Percentiles rank a stretch among this genome's conserved stretches.
Evolutionary conservation across 2,888 invertebrate species (phyloP).

Genomic region (Mystacides longicornis): DNA sequence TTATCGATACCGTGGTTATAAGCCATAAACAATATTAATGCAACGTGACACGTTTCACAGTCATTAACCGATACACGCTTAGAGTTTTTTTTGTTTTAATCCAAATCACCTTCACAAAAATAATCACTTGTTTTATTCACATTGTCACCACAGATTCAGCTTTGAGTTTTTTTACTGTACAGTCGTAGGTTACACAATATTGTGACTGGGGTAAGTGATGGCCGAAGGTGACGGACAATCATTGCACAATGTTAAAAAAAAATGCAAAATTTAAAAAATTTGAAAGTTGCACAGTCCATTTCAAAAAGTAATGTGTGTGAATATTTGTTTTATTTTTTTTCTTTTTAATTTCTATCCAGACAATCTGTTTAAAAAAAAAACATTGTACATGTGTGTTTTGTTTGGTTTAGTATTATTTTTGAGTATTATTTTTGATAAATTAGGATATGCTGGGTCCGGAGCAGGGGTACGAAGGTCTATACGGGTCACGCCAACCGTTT

Average conservation of each 20-base stretch:
- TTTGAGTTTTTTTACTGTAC: too few relatives aligned
- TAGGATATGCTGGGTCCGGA: constrained; percentile 90
- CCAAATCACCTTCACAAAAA: neutral
- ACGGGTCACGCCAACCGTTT: constrained; percentile 86
- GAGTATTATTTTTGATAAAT: constrained; percentile 23
- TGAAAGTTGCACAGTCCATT: neutral
- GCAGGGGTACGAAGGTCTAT: constrained; percentile 89
- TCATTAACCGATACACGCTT: neutral
- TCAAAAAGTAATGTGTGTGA: constrained; percentile 25
- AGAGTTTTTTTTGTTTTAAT: neutral
- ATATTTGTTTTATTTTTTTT: constrained; percentile 29
- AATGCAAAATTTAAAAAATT: too few relatives aligned
- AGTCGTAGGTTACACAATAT: too few relatives aligned
- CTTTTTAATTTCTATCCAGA: constrained; percentile 21
- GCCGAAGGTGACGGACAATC: too few relatives aligned
- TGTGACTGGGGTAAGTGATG: too few relatives aligned
- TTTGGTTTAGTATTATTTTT: constrained; percentile 33
- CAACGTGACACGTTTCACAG: neutral
- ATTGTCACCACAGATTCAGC: neutral
- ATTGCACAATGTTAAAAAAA: too few relatives aligned
- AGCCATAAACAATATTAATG: neutral
- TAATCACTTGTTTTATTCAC: neutral
- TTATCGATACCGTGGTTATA: too few relatives aligned
- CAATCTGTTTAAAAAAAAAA: constrained; percentile 23
- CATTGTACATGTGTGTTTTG: constrained; percentile 31